Conservation (phyloP, 1,140 invertebrate species). For the Saccostrea glomerata region DNA sequence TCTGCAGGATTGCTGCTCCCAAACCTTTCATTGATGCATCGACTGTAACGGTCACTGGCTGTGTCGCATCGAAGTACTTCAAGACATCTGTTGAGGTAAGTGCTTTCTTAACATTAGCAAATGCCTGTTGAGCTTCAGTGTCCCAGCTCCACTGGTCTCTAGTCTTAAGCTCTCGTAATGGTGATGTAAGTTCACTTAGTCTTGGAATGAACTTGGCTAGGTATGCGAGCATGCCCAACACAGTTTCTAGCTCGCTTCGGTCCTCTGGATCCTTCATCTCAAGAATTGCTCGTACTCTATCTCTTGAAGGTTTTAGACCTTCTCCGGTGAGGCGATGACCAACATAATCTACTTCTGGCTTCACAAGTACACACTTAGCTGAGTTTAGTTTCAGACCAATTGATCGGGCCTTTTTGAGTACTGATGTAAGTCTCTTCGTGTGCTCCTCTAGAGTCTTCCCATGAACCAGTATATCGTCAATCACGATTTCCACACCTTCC, state of each 20-base stretch:
- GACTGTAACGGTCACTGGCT: slow-evolving; percentile 53
- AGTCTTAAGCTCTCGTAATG: slow-evolving; percentile 48
- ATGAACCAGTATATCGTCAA: slow-evolving; percentile 53
- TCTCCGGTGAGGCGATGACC: slow-evolving; percentile 31
- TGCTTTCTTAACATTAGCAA: slow-evolving; percentile 46
- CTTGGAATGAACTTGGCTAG: slow-evolving; percentile 55
- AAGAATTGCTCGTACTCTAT: slow-evolving; percentile 3
- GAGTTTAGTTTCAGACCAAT: slow-evolving; percentile 8
- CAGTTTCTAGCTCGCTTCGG: slow-evolving; percentile 51
- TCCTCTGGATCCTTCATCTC: slow-evolving; percentile 39
- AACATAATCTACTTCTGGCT: slow-evolving; percentile 40
- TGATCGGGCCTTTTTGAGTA: slow-evolving; percentile 18
- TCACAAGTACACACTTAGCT: slow-evolving; percentile 20
- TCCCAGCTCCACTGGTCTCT: slow-evolving; percentile 48
- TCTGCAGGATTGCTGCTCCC: slow-evolving; percentile 66
- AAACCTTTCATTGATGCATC: slow-evolving; percentile 77
- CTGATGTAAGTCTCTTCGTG: not conserved
- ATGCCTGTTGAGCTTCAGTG: not conserved
- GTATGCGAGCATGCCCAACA: slow-evolving; percentile 65
- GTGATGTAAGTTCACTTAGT: slow-evolving; percentile 57
- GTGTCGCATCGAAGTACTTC: slow-evolving; percentile 50
- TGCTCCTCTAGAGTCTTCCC: slow-evolving; percentile 47
- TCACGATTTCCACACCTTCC: slow-evolving; percentile 48
- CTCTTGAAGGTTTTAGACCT: not conserved
- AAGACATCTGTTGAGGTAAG: slow-evolving; percentile 43